Base-by-base conservation (phyloP, 2,113 vertebrate genomes). In the Suncus etruscus region DNA sequence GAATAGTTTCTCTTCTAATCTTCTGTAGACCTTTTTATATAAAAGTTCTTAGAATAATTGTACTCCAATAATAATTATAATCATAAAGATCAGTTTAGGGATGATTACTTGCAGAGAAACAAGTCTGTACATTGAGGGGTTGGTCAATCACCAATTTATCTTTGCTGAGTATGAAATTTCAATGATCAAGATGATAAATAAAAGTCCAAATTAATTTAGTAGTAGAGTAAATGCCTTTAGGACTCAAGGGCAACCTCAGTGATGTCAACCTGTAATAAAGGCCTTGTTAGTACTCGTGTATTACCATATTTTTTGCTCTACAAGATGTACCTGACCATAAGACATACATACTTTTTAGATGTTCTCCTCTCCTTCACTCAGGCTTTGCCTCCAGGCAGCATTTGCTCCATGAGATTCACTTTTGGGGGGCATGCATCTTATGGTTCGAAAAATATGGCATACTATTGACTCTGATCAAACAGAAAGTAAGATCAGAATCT, bases 11-110 rank as follows among this genome's bases (percentile, higher is more conserved):
- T n/a, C 48, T 10, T 61, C 18, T 75, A 50, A 20, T 84, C 24
- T 81, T 63, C 18, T 74, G 22, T 16, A 29, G 79, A 48, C n/a
- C 65, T 3, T 82, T 75, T 82, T n/a, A 47, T 32, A 7, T 79
- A 16, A 31, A 58, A 69, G 29, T 81, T 89, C 25, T 82, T 87
- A 74, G 69, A 86, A 74, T 86, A 94, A 89, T 12, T 91, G 16
- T 94, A 11, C 5, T 61, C n/a, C 78, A 68, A 39, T 39, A 39
- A 39, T 87, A 48, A 69, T 91, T 77, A 65, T 16, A 87, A 70
- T 84, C 47, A 66, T 86, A 27, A 78, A 75, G 22, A 11, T 7
- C 20, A 78, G 25, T 88, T 90, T 94, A 79, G 78, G 69, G 48
- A 70, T 73, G 22, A 16, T 1, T 75, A 51, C 27, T 73, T 94